Base-by-base conservation (phyloP, 2,888 invertebrate genomes). In the Temnothorax ravouxi region DNA sequence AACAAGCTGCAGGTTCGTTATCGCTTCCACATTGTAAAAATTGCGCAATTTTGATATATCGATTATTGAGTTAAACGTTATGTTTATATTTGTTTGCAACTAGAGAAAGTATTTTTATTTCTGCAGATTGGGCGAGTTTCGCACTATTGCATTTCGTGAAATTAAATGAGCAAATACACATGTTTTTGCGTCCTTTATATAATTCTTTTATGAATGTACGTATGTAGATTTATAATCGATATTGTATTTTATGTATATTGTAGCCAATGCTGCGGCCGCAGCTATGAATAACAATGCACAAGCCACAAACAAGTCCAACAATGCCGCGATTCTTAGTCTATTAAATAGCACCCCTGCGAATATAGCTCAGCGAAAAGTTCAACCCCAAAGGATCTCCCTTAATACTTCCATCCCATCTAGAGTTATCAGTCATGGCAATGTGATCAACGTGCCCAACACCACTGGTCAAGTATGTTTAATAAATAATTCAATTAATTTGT, bases 271-370 rank as follows among this genome's bases (percentile, higher is more conserved):
- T 25, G 79, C 77, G 3, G 93, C 93, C 9, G 93, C 94, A 38
- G 92, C 93, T 77, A 92, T 94, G 52, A 95, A 95, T 38, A 96
- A 92, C 79, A 93, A 88, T 79, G 91, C 91, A 80, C 93, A 92
- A 89, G 92, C 91, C 86, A 86, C 96, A 41, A 95, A 96, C 59
- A 95, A 94, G 83, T 95, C 95, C 85, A 97, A 95, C 93, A 97
- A 97, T 93, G 96, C 97, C 2, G 97, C 97, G 13, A 97, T 97
- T 92, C 95, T 97, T 86, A 98, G 97, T 95, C 95, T 98, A 77
- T 94, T 98, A 85, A 98, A 98, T 94, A 97, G 97, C 92, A 97
- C 97, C 41, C 97, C 97, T 61, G 97, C 97, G n/a, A 96, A 95
- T 92, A 88, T 94, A 82, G 90, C 92, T 61, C 95, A 94, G 77